These are phyloP conservation scores for Laticauda colubrina DNA, from an alignment of 2,113 vertebrate genomes.

Conservation along the genomic window DNA sequence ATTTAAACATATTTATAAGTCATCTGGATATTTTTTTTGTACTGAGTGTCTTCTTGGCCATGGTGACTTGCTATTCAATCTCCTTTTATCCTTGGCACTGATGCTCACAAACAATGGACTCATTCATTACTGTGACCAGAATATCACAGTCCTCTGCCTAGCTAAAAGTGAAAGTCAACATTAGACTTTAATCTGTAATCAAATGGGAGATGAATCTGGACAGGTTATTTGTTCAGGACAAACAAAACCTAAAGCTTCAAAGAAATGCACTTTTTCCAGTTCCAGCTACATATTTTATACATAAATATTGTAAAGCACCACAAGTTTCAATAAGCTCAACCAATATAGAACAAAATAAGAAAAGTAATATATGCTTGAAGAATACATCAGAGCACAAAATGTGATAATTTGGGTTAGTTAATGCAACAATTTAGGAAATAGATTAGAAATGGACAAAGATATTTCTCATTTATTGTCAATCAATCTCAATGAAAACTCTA, in stretches of 20 bases:
- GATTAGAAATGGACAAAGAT: not conserved
- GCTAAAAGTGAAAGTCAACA: not conserved
- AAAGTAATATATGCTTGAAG: not conserved
- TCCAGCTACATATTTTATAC: not conserved
- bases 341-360: not conserved
- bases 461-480: not conserved
- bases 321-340: not conserved
- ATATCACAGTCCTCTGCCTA: not conserved
- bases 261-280: not conserved
- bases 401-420: not conserved
- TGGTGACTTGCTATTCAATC: not conserved
- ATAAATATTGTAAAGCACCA: not conserved
- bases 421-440: not conserved
- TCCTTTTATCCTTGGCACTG: not conserved
- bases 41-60: not conserved
- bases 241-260: not conserved
- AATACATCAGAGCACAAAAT: not conserved
- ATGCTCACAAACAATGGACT: not conserved
- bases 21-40: not conserved
- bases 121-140: not conserved
- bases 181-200: not conserved
- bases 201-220: not conserved
- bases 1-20: not conserved
- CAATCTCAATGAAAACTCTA: not conserved
- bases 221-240: not conserved